These are phyloP conservation scores for Machimus atricapillus DNA, from an alignment of 2,888 invertebrate species.

Conservation along the genomic window DNA sequence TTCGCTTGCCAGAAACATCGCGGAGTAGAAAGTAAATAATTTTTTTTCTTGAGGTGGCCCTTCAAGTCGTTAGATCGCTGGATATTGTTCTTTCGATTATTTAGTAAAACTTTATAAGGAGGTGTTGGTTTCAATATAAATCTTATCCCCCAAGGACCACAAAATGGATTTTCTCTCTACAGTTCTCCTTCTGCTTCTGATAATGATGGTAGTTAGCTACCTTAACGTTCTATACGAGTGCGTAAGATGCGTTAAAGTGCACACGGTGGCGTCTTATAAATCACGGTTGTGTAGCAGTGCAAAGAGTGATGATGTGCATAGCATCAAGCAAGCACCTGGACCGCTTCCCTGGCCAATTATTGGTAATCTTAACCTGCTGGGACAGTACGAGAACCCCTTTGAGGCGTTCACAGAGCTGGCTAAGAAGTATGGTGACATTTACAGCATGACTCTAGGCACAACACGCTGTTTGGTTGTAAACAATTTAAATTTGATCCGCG, in stretches of 20 bases:
- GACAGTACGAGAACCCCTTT: slow-evolving; percentile 71
- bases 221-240: slow-evolving; percentile 51
- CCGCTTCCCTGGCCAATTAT: slow-evolving; percentile 73
- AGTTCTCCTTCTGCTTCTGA: slow-evolving; percentile 46
- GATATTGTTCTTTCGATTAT: background rate
- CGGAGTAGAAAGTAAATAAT: background rate
- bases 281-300: background rate
- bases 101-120: background rate
- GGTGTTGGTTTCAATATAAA: background rate
- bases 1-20: background rate
- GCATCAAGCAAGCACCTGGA: slow-evolving; percentile 67
- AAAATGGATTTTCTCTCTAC: slow-evolving; percentile 47
- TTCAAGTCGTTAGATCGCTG: background rate
- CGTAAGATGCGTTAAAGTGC: slow-evolving; percentile 2
- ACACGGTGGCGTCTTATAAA: background rate
- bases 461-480: slow-evolving; percentile 78
- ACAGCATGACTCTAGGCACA: slow-evolving; percentile 71
- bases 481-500: slow-evolving; percentile 73
- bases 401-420: slow-evolving; percentile 74
- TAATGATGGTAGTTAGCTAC: slow-evolving; percentile 50
- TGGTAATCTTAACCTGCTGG: slow-evolving; percentile 74
- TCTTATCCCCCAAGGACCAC: background rate
- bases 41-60: background rate
- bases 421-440: slow-evolving; percentile 75
- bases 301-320: background rate